Evolutionary conservation across 2,797 vertebrate species (phyloP), one percentile per base, ranked within the genome.

Genomic region (Catamblyrhynchus diadema): DNA sequence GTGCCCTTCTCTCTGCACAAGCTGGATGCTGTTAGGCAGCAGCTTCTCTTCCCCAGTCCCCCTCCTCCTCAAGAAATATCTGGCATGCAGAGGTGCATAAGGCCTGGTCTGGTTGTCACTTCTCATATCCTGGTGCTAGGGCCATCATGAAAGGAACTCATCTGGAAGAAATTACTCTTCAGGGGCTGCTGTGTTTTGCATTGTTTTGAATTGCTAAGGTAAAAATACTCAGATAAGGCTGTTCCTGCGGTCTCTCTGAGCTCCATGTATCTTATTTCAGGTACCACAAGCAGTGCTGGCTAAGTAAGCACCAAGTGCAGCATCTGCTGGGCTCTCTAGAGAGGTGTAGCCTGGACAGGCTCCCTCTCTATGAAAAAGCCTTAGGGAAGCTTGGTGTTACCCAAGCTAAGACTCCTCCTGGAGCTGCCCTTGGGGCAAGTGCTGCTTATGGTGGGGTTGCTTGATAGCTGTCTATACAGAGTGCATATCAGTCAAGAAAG

Each of bases 101-200:
- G 33, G 51, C 41, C 70, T 86, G 80, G 6, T 81, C 87, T 81
- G 33, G 7, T 74, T 93, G 82, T 93, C 82, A 62, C 72, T 94
- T 91, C 60, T 94, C 90, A 81, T 39, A 27, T 94, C 54, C 35
- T 51, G 9, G 9, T 91, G 28, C 70, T 62, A 51, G 30, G 39
- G 14, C 53, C 28, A 42, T 73, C 51, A 50, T 8, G 70, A 93
- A 33, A 78, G 37, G 62, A 90, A 13, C 24, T 93, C 64, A 41
- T 51, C 66, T 81, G 47, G 62, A 94, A 85, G 47, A 81, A 56
- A 90, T 84, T 72, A 60, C 16, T 48, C 81, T 66, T 79, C 41
- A 81, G 53, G 33, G 13, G 4, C 41, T 80, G 64, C 79, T 70
- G 51, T 41, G 44, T 64, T 78, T 51, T 54, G 53, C 33, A 24